Evolutionary conservation across 2,113 vertebrate species (phyloP).

Genomic region (Pseudonaja textilis): DNA sequence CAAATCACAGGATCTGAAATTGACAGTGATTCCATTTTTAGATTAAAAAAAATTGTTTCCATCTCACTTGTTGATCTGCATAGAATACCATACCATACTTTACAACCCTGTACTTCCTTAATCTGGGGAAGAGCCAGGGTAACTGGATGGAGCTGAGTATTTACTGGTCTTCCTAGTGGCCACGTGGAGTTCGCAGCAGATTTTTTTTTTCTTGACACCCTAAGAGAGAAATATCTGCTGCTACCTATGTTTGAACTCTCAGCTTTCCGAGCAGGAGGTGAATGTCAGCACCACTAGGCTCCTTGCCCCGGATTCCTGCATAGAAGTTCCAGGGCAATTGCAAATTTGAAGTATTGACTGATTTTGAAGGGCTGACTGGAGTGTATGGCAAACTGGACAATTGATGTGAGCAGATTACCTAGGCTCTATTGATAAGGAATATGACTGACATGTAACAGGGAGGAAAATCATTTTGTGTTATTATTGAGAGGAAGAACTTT

Average conservation of each 20-base stretch:
- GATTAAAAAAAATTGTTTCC: conserved; percentile 15
- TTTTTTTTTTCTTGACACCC: too few relatives aligned
- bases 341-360: conserved; percentile 46
- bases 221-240: too few relatives aligned
- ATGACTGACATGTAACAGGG: neutral
- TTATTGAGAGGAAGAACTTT: neutral
- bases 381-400: neutral
- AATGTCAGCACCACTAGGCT: neutral
- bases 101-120: too few relatives aligned
- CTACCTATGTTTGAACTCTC: too few relatives aligned
- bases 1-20: conserved; percentile 42
- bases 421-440: neutral
- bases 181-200: too few relatives aligned
- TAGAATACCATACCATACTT: neutral
- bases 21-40: conserved; percentile 16
- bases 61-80: conserved; percentile 48
- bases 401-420: neutral
- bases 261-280: too few relatives aligned
- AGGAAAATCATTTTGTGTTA: neutral
- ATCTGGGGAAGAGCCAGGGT: too few relatives aligned
- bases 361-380: conserved; percentile 12
- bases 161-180: too few relatives aligned
- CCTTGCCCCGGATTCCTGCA: neutral
- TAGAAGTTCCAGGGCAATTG: conserved; percentile 49
- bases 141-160: too few relatives aligned